Base-by-base conservation (phyloP, 2,797 vertebrate species). In the Urophycis tenuis region DNA sequence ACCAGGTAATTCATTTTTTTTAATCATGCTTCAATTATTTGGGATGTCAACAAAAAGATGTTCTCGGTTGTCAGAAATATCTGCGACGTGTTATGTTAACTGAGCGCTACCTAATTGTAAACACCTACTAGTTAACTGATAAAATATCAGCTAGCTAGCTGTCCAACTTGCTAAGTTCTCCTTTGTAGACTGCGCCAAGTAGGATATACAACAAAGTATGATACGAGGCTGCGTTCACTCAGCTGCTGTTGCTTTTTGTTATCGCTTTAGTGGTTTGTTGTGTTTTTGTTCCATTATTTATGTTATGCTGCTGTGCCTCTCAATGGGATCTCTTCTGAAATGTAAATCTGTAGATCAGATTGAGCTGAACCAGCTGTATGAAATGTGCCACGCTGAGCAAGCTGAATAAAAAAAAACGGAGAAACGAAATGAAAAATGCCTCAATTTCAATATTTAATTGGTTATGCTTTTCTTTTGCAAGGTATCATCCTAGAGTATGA, bases 401-500 rank as follows among this genome's bases (percentile, higher is more conserved):
- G n/a, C n/a, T n/a, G n/a, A n/a, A n/a, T 60, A n/a, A 60, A 9
- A 60, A n/a, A 60, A 25, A 1, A 60, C 53, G 10, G 9, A 25
- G 1, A 60, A 29, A 67, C 29, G 25, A 3, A 67, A 9, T 29
- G 11, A 8, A 31, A 31, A 71, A 32, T 70, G 29, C 32, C 69
- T 17, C 17, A 31, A 31, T 1, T 31, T 32, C 6, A 7, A 71
- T 11, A 17, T 3, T 33, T 71, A 1, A 5, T 33, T 71, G 29
- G 35, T n/a, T 9, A 30, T 49, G 9, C 73, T n/a, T 80, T 77
- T 77, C 14, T 84, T 0, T 60, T 14, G 5, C 25, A 84, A 99
- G 96, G 96, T 79, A 95, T 99, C 85, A 94, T 97, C 87, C 86
- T 99, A 87, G 97, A 99, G 81, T 99, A 96, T 81, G 92, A 96